Evolutionary conservation across 2,113 vertebrate genomes (phyloP).

Genomic region (Mus pahari): DNA sequence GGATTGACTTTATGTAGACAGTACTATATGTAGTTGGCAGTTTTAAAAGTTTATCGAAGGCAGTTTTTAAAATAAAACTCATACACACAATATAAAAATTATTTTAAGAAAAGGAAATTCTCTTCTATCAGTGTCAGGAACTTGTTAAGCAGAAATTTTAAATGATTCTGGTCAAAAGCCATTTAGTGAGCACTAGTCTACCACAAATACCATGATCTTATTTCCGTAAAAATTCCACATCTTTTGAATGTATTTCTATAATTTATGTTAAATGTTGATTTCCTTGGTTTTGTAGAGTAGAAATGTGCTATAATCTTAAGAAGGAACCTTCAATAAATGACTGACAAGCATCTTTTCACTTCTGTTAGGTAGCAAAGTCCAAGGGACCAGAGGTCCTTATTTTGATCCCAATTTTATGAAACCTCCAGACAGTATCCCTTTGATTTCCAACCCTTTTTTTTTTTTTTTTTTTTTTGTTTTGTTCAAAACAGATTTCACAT

Average conservation of each 20-base stretch:
- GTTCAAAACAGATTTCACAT: constrained; percentile 67
- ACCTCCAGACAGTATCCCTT: not conserved
- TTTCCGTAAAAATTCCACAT: not conserved
- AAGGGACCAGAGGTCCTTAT: not conserved
- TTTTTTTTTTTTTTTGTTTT: not conserved
- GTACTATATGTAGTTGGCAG: constrained; percentile 20
- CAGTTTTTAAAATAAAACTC: constrained; percentile 55
- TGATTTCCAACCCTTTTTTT: constrained; percentile 31
- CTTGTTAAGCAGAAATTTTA: constrained; percentile 24
- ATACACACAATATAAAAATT: not conserved
- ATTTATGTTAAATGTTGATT: not conserved
- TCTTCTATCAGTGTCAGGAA: not conserved
- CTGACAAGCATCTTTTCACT: not conserved
- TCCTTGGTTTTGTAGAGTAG: not conserved
- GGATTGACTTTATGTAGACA: constrained; percentile 28
- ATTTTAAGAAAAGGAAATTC: constrained; percentile 10
- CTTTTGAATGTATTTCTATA: not conserved
- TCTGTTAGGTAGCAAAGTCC: not conserved
- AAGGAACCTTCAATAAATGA: not conserved
- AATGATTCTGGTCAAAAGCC: constrained; percentile 4
- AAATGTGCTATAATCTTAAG: constrained; percentile 17
- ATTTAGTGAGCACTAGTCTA: not conserved
- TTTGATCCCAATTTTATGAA: constrained; percentile 22
- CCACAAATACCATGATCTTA: constrained; percentile 12
- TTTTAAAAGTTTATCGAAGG: constrained; percentile 32